Base-by-base conservation (phyloP, 2,113 vertebrate species). In the Glaucidium brasilianum region DNA sequence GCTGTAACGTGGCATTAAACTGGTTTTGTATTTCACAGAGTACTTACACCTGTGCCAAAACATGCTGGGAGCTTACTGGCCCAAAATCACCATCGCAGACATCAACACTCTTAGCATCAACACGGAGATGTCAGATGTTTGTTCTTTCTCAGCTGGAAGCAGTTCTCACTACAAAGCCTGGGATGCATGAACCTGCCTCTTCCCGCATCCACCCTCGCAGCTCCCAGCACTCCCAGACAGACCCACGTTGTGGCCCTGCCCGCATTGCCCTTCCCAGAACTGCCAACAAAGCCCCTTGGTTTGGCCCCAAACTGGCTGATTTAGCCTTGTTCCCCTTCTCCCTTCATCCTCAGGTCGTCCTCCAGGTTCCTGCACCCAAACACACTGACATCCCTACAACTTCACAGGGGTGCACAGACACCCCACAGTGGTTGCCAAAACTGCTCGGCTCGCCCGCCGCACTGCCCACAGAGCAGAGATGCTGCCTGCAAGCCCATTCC, bases 31-130 rank as follows among this genome's bases (percentile, higher is more conserved):
- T n/a, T n/a, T n/a, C n/a, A n/a, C n/a, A n/a, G n/a, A n/a, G n/a
- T n/a, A n/a, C n/a, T n/a, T n/a, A n/a, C n/a, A n/a, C n/a, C n/a
- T n/a, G n/a, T n/a, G n/a, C n/a, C n/a, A n/a, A n/a, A n/a, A n/a
- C n/a, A n/a, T n/a, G n/a, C n/a, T n/a, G n/a, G n/a, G n/a, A n/a
- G n/a, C n/a, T n/a, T n/a, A n/a, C 3, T 5, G 45, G n/a, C 37
- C 26, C 64, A 30, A 10, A 6, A 3, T 15, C 26, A 22, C 15
- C 23, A 16, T 1, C 3, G 10, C 22, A 8, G 3, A 12, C 17
- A 17, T 58, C 6, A 30, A 21, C 11, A 10, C 25, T 64, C 34
- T 12, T 21, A 25, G 3, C 22, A 39, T 4, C 62, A 50, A 7
- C 13, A 16, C 0, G 20, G 68, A 27, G 45, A 64, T 16, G n/a